Percentiles rank a stretch among this genome's conserved stretches.
These are phyloP conservation scores for Microcebus jonahi DNA, from an alignment of 2,113 vertebrate species.

Conservation along the genomic window DNA sequence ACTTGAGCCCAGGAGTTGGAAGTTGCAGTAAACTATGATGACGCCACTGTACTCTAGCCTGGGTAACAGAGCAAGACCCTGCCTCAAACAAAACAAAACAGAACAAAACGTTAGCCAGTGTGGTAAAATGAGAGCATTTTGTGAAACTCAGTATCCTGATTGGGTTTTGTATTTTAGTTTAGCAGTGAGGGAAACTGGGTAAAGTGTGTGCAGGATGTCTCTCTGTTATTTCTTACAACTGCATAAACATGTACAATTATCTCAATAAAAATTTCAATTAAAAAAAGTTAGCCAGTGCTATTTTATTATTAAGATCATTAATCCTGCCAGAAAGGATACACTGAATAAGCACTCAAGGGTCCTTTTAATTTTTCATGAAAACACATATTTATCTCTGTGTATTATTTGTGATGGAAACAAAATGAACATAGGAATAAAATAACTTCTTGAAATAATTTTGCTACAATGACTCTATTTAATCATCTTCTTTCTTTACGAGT, in stretches of 20 bases:
- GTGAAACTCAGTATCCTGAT: accelerated
- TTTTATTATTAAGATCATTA: not conserved
- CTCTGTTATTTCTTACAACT: not conserved
- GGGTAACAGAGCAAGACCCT: no score
- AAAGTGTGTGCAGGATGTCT: not conserved
- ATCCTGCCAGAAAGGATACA: not conserved
- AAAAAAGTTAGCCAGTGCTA: not conserved
- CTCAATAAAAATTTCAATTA: not conserved
- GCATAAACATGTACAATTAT: not conserved
- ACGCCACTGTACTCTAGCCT: no score
- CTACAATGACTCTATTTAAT: not conserved
- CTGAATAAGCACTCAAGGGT: not conserved
- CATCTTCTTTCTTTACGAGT: not conserved
- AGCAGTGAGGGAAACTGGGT: not conserved
- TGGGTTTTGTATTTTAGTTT: accelerated
- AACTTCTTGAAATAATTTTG: not conserved
- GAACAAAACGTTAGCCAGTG: no score
- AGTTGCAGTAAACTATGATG: no score
- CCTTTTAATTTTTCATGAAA: constrained; percentile 1
- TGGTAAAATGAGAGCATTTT: accelerated
- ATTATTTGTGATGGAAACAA: not conserved
- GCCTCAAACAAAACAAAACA: no score
- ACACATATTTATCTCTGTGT: not conserved
- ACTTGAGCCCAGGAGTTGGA: no score
- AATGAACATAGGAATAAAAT: not conserved